Evolutionary conservation across 2,888 invertebrate species (phyloP).

Genomic region (Bhutanitis thaidina): DNA sequence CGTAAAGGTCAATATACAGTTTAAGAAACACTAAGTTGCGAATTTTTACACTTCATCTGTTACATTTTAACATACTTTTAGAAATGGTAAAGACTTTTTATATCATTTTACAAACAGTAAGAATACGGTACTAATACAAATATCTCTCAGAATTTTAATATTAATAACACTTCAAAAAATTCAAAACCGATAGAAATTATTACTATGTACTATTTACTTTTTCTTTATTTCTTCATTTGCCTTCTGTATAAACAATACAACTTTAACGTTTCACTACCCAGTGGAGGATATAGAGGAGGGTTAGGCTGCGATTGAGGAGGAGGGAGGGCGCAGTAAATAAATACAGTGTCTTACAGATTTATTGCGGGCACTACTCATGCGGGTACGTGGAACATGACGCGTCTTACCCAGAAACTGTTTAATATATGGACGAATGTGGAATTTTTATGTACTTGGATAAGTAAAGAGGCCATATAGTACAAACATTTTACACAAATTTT

Average conservation of each 20-base stretch:
- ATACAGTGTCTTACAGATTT: slow-evolving; percentile 68
- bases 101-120: no score
- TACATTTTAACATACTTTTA: no score
- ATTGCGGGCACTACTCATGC: slow-evolving; percentile 56
- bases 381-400: slow-evolving; percentile 19
- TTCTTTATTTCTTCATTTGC: slow-evolving; percentile 13
- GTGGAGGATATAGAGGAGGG: slow-evolving; percentile 28
- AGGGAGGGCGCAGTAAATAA: slow-evolving; percentile 59
- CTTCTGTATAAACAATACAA: slow-evolving; percentile 4
- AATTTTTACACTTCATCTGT: no score
- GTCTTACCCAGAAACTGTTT: slow-evolving; percentile 3
- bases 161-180: no score
- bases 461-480: neutral
- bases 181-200: no score
- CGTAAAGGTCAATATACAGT: no score
- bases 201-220: no score
- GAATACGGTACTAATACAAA: no score
- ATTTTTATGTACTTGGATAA: slow-evolving; percentile 3
- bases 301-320: slow-evolving; percentile 25
- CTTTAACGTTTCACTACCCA: slow-evolving; percentile 32
- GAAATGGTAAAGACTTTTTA: no score
- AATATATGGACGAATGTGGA: slow-evolving; percentile 18
- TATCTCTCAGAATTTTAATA: no score
- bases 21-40: no score
- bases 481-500: neutral